Evolutionary conservation across 2,113 vertebrate species (phyloP), one percentile per base, ranked within the genome.

Genomic region (Chascanopsetta lugubris): DNA sequence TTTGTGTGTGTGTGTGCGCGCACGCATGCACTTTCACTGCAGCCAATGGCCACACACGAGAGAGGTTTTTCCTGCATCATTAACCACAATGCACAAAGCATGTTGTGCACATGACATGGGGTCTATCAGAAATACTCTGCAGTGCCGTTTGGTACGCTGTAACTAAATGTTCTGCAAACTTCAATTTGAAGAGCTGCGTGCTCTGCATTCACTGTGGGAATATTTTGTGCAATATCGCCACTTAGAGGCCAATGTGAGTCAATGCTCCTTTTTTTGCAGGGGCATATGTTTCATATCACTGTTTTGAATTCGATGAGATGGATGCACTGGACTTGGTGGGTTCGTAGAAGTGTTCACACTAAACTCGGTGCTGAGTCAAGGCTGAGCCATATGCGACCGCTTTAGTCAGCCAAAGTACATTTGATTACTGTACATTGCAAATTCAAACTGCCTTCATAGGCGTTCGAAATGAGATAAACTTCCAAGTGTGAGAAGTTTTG

Each of bases 201-300:
- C 24, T 13, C n/a, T 32, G n/a, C 9, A 48, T 25, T n/a, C n/a
- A n/a, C n/a, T 20, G 47, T 36, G 68, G 65, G 9, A 57, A 66
- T 76, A 21, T 24, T 34, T 49, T 58, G 65, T 77, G 49, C 63
- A 79, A 55, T 64, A 54, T 1, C 57, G 59, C 88, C 86, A 87
- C 72, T 88, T 87, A 84, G 85, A 66, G 89, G 79, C 58, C 26
- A 38, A 8, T 29, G 3, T n/a, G 2, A 26, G 56, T 69, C 24
- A 80, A 18, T 81, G 27, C 74, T 58, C 15, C 21, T 10, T 2
- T 60, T 34, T 59, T 10, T 7, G 11, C 49, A 67, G 63, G 22
- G 5, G 18, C 21, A 46, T 10, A 5, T 0, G 6, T 1, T n/a
- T 38, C 32, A 6, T 59, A n/a, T n/a, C n/a, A n/a, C n/a, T n/a